Percentiles rank a stretch among this genome's conserved stretches.
Evolutionary conservation across 2,113 vertebrate species (phyloP).

Genomic region (Aramus guarauna): DNA sequence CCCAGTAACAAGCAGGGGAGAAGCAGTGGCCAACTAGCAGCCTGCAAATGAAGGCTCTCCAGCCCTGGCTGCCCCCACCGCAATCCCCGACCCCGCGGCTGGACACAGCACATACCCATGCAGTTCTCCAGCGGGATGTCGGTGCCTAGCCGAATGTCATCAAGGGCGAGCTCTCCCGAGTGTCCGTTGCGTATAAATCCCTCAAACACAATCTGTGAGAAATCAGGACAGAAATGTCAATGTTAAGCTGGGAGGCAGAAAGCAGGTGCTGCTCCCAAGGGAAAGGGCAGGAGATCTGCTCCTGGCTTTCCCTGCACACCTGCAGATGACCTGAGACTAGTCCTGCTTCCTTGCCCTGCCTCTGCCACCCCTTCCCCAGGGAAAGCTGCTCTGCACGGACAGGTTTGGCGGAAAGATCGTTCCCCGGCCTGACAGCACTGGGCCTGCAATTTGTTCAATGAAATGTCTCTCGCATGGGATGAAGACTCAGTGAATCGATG

Average conservation of each 20-base stretch:
- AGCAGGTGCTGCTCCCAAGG: neutral
- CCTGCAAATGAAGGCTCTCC: neutral
- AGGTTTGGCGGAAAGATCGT: neutral
- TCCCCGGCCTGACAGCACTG: neutral
- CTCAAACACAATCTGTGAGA: conserved; percentile 89
- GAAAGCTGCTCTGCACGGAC: neutral
- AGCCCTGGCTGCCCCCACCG: neutral
- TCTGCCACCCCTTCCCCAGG: neutral
- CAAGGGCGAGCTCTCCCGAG: conserved; percentile 87
- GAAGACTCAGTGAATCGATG: neutral
- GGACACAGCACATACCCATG: conserved; percentile 82
- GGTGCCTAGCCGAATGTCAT: conserved; percentile 90
- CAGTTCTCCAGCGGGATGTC: conserved; percentile 88
- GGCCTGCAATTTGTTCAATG: neutral
- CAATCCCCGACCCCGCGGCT: accelerated
- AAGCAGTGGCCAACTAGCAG: neutral
- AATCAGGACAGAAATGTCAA: neutral
- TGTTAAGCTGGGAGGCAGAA: neutral
- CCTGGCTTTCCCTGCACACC: conserved; percentile 8
- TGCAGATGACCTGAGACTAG: neutral
- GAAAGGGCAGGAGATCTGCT: neutral
- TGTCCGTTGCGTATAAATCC: conserved; percentile 86
- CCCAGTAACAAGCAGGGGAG: neutral
- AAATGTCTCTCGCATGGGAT: neutral
- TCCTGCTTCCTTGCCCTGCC: neutral